A percentile compares a stretch with the other conserved stretches of the same genome.
These are phyloP conservation scores for Cheilosia soror DNA, from an alignment of 2,888 invertebrate species.

Conservation along the genomic window DNA sequence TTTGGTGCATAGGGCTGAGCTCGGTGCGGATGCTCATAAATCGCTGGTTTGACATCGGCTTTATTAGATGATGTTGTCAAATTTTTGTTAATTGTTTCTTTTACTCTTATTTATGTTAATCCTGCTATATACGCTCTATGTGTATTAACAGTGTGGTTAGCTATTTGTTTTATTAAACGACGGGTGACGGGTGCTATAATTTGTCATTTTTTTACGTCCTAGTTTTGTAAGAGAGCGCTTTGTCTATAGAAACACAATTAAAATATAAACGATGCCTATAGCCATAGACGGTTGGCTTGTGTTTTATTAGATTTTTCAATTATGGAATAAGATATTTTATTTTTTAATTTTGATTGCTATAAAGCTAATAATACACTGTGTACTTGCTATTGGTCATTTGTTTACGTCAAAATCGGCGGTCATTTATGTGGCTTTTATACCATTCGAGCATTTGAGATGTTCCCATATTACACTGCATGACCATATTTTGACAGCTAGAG, in stretches of 20 bases:
- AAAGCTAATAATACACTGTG: too few relatives aligned
- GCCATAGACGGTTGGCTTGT: not conserved
- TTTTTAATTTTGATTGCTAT: too few relatives aligned
- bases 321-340: too few relatives aligned
- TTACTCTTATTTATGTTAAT: conserved; percentile 69
- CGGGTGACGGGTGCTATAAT: conserved; percentile 70
- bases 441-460: too few relatives aligned
- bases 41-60: conserved; percentile 68
- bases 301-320: too few relatives aligned
- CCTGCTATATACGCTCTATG: conserved; percentile 35
- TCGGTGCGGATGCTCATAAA: conserved; percentile 72
- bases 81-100: conserved; percentile 74
- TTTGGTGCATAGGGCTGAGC: conserved; percentile 64
- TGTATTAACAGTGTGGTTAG: conserved; percentile 67
- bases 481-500: too few relatives aligned
- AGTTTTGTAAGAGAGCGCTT: not conserved
- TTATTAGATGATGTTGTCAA: conserved; percentile 74
- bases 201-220: conserved; percentile 41
- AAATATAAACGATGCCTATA: not conserved
- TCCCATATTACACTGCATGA: too few relatives aligned
- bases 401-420: too few relatives aligned
- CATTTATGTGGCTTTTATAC: too few relatives aligned
- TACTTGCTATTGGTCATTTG: too few relatives aligned
- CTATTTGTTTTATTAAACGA: conserved; percentile 71
- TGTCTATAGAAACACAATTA: not conserved